Evolutionary conservation across 2,888 invertebrate species (phyloP).

Genomic region (Pyrgus malvae): DNA sequence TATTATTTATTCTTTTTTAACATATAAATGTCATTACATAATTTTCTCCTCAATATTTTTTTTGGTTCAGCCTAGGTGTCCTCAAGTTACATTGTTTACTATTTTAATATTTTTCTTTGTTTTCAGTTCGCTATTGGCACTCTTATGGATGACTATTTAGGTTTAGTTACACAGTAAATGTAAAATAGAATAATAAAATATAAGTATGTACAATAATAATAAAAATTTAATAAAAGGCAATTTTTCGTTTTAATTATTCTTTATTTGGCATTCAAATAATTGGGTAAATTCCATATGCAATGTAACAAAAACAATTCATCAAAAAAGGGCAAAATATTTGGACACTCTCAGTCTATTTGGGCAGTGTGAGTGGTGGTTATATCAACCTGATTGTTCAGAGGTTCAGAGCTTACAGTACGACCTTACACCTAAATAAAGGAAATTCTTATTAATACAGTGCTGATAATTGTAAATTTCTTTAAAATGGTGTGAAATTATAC

Average conservation of each 20-base stretch:
- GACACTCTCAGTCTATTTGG: conserved; percentile 78
- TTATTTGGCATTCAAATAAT: conserved; percentile 81
- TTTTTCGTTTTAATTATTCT: conserved; percentile 58
- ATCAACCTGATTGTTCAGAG: conserved; percentile 11
- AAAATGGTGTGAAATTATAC: neutral
- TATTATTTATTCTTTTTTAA: too few species aligned
- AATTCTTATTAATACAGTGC: conserved; percentile 6
- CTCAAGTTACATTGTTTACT: neutral
- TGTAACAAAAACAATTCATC: conserved; percentile 74
- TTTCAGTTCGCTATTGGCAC: conserved; percentile 99
- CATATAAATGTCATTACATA: too few species aligned
- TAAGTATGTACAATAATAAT: conserved; percentile 14
- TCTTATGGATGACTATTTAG: conserved; percentile 99
- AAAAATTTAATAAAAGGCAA: conserved; percentile 38
- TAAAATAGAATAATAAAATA: conserved; percentile 19
- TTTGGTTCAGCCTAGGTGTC: neutral
- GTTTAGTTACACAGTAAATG: conserved; percentile 83
- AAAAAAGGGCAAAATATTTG: conserved; percentile 74
- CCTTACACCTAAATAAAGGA: conserved; percentile 34
- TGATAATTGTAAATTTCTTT: neutral
- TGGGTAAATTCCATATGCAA: conserved; percentile 69
- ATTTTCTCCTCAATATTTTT: too few species aligned
- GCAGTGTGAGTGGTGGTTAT: conserved; percentile 48
- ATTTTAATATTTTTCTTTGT: neutral
- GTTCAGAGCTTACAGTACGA: conserved; percentile 23